These are phyloP conservation scores for Pantelozetes paolii DNA, from an alignment of 2,888 invertebrate species.

Conservation along the genomic window DNA sequence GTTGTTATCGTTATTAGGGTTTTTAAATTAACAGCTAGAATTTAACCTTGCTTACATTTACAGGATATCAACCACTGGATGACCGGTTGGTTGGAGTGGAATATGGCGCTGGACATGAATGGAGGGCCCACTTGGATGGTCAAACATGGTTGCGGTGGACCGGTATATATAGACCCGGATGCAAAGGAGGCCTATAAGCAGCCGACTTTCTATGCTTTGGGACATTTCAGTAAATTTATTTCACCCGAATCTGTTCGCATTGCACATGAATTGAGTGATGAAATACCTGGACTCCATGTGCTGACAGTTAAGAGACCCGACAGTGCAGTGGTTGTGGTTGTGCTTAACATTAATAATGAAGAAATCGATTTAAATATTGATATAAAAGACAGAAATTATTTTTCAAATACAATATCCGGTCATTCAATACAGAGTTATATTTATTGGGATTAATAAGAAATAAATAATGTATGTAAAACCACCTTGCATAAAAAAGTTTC, in stretches of 20 bases:
- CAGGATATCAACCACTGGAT: slow-evolving; percentile 62
- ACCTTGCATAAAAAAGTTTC: too few species aligned
- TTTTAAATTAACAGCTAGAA: too few species aligned
- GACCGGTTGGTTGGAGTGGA: slow-evolving; percentile 87
- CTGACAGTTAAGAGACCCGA: slow-evolving; percentile 32
- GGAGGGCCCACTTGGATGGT: slow-evolving; percentile 78
- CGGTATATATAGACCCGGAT: slow-evolving; percentile 64
- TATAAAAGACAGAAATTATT: slow-evolving; percentile 37
- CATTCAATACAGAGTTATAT: slow-evolving; percentile 44
- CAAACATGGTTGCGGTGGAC: slow-evolving; percentile 73
- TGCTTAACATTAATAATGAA: slow-evolving; percentile 30
- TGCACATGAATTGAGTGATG: not conserved
- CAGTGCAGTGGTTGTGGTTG: slow-evolving; percentile 16
- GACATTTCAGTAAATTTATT: slow-evolving; percentile 60
- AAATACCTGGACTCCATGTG: not conserved
- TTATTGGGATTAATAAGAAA: slow-evolving; percentile 37
- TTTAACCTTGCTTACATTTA: too few species aligned
- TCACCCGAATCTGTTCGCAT: slow-evolving; percentile 47
- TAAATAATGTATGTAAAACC: too few species aligned
- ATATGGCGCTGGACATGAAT: slow-evolving; percentile 65
- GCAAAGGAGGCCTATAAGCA: slow-evolving; percentile 77
- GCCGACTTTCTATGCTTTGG: slow-evolving; percentile 78
- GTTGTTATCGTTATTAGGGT: too few species aligned
- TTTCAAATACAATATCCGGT: slow-evolving; percentile 37
- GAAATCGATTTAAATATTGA: slow-evolving; percentile 17